Conservation (phyloP, 2,797 vertebrate species). For the Okamejei kenojei region DNA sequence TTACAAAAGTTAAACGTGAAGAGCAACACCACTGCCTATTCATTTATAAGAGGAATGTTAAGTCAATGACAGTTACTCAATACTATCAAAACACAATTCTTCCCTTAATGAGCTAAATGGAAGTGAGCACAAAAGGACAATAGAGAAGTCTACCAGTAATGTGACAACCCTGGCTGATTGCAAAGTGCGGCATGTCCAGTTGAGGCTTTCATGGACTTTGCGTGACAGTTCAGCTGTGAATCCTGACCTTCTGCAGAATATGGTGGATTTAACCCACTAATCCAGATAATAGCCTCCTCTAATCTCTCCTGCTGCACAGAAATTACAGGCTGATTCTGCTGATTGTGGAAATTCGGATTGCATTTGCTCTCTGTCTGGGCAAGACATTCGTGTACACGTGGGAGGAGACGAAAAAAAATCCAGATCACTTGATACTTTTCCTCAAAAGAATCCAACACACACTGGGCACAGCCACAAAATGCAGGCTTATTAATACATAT, state of each 20-base stretch:
- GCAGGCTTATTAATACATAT: not conserved
- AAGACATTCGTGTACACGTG: not conserved
- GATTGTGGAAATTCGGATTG: not conserved
- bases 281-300: not conserved
- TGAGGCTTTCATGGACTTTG: not conserved
- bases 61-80: constrained; percentile 1
- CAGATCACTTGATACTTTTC: not conserved
- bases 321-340: not conserved
- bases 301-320: too few species aligned
- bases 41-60: constrained; percentile 8
- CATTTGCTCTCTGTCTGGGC: not conserved
- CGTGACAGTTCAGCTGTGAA: not conserved
- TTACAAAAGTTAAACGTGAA: constrained; percentile 13
- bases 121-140: constrained; percentile 2
- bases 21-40: not conserved
- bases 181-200: not conserved
- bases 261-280: not conserved
- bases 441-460: not conserved
- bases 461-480: not conserved
- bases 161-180: not conserved
- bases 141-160: not conserved
- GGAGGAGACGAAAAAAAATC: not conserved
- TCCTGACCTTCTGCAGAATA: not conserved
- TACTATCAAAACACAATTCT: constrained; percentile 24
- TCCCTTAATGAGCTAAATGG: constrained; percentile 18